These are phyloP conservation scores for Synaphobranchus kaupii DNA, from an alignment of 2,797 vertebrate species.

Conservation along the genomic window DNA sequence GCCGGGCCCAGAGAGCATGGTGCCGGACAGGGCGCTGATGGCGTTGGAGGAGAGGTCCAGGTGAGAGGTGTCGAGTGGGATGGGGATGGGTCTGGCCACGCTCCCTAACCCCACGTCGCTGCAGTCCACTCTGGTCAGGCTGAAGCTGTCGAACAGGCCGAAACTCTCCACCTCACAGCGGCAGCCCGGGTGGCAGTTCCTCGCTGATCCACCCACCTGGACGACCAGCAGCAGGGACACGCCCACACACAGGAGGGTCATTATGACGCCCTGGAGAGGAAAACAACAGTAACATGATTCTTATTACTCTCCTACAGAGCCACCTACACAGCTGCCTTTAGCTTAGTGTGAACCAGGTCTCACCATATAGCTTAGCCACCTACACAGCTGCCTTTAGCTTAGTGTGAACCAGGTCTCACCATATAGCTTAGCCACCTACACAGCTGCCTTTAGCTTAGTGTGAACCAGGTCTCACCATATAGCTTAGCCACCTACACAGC, in stretches of 20 bases:
- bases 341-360: no score
- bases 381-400: no score
- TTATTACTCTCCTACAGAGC: not conserved
- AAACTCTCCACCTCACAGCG: slow-evolving; percentile 93
- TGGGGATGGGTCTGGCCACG: slow-evolving; percentile 79
- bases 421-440: no score
- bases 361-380: no score
- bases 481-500: no score
- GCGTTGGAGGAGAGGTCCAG: slow-evolving; percentile 89
- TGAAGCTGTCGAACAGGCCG: slow-evolving; percentile 96
- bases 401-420: no score
- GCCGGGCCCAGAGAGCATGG: slow-evolving; percentile 87
- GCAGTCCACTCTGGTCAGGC: slow-evolving; percentile 92
- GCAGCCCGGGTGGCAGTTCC: slow-evolving; percentile 87
- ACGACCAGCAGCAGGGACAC: slow-evolving; percentile 68
- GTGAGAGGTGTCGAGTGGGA: slow-evolving; percentile 91
- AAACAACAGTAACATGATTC: not conserved
- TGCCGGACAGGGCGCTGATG: slow-evolving; percentile 82
- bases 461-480: no score
- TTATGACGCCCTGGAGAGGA: slow-evolving; percentile 73
- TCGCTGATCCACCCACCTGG: slow-evolving; percentile 57
- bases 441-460: no score
- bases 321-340: no score
- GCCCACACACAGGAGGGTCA: slow-evolving; percentile 64
- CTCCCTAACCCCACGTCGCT: slow-evolving; percentile 77